Base-by-base conservation (phyloP, 2,113 vertebrate genomes). In the human (Homo sapiens) region DNA sequence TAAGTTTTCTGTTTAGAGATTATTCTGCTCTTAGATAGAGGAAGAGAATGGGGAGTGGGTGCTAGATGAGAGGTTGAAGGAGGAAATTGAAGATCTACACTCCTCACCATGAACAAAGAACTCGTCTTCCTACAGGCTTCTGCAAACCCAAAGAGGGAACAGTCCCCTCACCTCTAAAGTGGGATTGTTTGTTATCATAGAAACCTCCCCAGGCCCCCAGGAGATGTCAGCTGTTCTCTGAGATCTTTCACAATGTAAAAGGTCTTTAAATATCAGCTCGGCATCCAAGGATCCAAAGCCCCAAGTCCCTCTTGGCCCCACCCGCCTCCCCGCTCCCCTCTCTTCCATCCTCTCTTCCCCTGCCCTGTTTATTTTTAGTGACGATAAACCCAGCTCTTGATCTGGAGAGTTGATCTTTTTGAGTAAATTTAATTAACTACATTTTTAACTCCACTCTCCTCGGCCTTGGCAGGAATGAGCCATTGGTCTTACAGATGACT, bases 341-440 rank as follows among this genome's bases (percentile, higher is more conserved):
- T 45, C 52, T 6, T 64, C 93, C 83, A 82, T 73, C 35, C 57
- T 17, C 35, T 76, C 68, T 45, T 93, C 94, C 81, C 88, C 78
- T 89, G 95, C 75, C 78, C 89, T 88, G 82, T 94, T 93, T 97
- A 93, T 96, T 98, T 97, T 97, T 91, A 96, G 96, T 93, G 94
- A 82, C 0, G 35, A 97, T 94, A 97, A 98, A 98, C 59, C 25
- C 80, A 89, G 70, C 38, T 95, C 72, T 70, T 96, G 68, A 97
- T 93, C 79, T n/a, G 43, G 64, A 55, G 66, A 94, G 61, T n/a
- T 96, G 94, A 97, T 97, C 83, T 98, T 97, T 97, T 57, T 43
- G 83, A 97, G 66, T 87, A 97, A 50, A 93, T 97, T 97, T 98
- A 97, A 98, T 97, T 97, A 97, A 96, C 57, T 82, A 6, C 87